Conservation (phyloP, 2,888 invertebrate species). For the Campoplex nolae region DNA sequence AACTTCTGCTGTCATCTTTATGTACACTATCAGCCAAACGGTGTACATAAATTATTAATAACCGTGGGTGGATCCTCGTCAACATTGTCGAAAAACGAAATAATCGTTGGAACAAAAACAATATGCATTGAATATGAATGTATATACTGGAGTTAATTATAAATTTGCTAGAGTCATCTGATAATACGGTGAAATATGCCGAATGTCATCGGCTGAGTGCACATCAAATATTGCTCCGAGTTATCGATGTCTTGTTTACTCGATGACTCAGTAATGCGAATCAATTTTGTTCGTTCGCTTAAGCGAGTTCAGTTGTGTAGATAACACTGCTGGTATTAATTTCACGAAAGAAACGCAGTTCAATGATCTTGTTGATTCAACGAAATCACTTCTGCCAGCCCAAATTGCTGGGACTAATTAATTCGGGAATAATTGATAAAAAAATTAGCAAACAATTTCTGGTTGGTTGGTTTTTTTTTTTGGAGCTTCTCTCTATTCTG, state of each 20-base stretch:
- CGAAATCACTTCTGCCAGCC: background rate
- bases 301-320: background rate
- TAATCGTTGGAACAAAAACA: too few species aligned
- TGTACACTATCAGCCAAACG: background rate
- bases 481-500: background rate
- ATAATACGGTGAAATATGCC: too few species aligned
- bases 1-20: constrained; percentile 51
- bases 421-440: background rate
- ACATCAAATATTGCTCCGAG: background rate
- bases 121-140: too few species aligned
- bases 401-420: background rate
- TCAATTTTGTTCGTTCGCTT: background rate
- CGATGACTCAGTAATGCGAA: background rate
- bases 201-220: background rate
- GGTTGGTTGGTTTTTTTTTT: background rate
- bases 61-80: background rate
- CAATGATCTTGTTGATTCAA: background rate
- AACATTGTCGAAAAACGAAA: background rate
- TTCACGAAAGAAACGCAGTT: background rate
- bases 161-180: too few species aligned
- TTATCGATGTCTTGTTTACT: background rate
- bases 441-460: background rate
- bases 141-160: too few species aligned
- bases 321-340: background rate
- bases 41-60: constrained; percentile 52